These are phyloP conservation scores for Coptotermes formosanus DNA, from an alignment of 1,140 invertebrate genomes.

Conservation along the genomic window DNA sequence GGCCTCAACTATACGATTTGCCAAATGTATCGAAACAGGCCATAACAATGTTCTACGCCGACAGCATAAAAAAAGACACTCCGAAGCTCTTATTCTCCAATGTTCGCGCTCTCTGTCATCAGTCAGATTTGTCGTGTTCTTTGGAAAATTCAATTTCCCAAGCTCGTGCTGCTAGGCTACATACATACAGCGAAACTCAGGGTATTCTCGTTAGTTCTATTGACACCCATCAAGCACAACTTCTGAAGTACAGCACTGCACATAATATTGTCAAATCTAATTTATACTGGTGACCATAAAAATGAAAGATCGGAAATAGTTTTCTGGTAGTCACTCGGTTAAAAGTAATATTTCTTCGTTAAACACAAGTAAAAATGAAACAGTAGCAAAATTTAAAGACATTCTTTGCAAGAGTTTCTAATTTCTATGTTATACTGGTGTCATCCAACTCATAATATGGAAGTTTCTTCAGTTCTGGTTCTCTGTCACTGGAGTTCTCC, in stretches of 20 bases:
- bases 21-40: slow-evolving; percentile 12
- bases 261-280: neutral
- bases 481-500: no score
- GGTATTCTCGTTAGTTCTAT: neutral
- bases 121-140: neutral
- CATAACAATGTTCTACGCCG: no score
- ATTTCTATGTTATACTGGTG: no score
- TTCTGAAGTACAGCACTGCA: neutral
- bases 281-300: neutral
- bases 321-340: no score
- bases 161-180: neutral
- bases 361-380: no score
- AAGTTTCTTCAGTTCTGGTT: no score
- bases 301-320: no score
- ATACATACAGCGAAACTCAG: neutral
- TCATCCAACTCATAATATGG: no score
- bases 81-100: neutral
- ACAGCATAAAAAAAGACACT: neutral
- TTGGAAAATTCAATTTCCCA: slow-evolving; percentile 3
- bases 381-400: no score
- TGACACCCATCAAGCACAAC: neutral
- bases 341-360: no score
- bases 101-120: neutral
- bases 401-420: no score
- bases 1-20: neutral